Conservation (phyloP, 2,113 vertebrate genomes). For the Urocitellus parryii region DNA sequence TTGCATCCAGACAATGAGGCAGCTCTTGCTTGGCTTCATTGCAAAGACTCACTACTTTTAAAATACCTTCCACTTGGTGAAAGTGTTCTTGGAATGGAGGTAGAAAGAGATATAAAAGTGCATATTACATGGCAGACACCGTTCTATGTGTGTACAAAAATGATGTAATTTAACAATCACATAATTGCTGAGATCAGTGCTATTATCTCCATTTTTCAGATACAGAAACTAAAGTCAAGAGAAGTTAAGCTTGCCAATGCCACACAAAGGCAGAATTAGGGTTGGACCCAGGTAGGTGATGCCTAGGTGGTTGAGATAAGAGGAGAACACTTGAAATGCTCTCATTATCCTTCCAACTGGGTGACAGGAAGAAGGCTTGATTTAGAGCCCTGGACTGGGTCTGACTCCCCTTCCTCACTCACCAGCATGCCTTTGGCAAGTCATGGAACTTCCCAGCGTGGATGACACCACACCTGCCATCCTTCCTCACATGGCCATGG, state of each 20-base stretch:
- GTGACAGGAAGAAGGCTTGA: neutral
- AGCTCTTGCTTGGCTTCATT: neutral
- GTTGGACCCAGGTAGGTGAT: neutral
- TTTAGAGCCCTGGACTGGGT: no score
- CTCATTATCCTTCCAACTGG: neutral
- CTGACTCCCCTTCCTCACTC: neutral
- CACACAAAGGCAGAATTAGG: neutral
- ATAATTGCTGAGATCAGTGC: neutral
- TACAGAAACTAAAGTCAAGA: neutral
- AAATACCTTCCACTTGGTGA: neutral
- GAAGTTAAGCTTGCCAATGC: neutral
- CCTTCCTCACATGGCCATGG: neutral
- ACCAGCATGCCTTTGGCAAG: neutral
- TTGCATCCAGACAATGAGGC: neutral
- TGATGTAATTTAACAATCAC: neutral
- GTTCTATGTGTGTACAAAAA: rapidly evolving
- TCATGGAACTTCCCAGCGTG: no score
- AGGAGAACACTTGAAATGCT: neutral
- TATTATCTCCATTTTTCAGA: neutral
- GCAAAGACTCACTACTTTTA: neutral
- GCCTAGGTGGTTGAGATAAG: rapidly evolving
- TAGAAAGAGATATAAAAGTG: neutral
- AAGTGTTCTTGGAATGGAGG: neutral
- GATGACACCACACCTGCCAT: neutral
- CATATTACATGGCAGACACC: neutral